Conservation (phyloP, 1,140 invertebrate species). For the Brachionus sp. region DNA sequence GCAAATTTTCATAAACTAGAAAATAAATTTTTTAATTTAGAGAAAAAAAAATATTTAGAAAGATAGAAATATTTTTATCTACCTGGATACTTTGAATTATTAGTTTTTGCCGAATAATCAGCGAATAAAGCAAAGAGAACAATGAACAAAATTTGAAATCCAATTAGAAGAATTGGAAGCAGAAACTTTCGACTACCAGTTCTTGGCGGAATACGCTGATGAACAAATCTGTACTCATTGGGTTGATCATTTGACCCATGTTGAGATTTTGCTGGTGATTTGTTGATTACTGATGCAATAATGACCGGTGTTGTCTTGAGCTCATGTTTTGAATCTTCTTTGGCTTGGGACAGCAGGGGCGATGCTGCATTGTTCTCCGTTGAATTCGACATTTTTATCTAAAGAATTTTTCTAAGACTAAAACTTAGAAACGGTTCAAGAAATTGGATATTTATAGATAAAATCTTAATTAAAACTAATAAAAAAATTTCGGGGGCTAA, state of each 20-base stretch:
- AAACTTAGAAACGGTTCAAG: neutral
- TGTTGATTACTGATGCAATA: neutral
- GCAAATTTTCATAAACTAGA: slow-evolving; percentile 49
- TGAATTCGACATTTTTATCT: neutral
- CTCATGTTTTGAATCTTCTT: neutral
- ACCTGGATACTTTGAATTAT: neutral
- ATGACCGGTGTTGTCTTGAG: neutral
- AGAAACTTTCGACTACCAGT: neutral
- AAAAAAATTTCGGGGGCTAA: neutral
- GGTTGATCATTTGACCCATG: neutral
- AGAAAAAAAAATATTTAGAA: neutral
- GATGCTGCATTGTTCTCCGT: neutral
- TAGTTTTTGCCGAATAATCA: no score
- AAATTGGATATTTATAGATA: neutral
- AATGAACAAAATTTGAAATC: neutral
- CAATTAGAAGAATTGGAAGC: neutral
- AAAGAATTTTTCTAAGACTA: neutral
- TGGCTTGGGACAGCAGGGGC: neutral
- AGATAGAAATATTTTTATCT: neutral
- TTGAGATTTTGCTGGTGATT: neutral
- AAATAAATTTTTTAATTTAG: neutral
- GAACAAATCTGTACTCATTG: neutral
- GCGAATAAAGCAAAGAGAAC: neutral
- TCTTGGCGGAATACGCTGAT: neutral
- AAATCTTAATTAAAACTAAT: neutral